Base-by-base conservation (phyloP, 1,140 invertebrate species). In the Meloidogyne floridensis region DNA sequence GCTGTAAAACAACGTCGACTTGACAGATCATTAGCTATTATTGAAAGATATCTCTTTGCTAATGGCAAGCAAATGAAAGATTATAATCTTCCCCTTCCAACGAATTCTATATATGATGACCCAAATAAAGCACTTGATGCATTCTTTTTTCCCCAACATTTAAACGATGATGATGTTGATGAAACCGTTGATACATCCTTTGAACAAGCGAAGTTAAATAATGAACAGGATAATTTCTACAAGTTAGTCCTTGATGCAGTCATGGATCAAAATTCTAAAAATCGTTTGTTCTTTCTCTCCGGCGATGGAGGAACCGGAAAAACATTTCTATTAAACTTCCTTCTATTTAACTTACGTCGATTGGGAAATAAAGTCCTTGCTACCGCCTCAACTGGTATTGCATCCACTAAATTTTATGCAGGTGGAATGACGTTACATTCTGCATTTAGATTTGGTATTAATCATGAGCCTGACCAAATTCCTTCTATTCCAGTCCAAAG, bases 101-200 rank as follows among this genome's bases (percentile, higher is more conserved):
- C 3, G 0, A 15, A 47, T 18, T 73, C 72, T 3, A 13, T 73
- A 11, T 0, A 15, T 13, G 18, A 73, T 73, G 18, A 73, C 5
- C 72, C 72, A 2, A 42, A 73, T 42, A 42, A 13, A 10, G 72
- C 42, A 0, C 2, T 73, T 73, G n/a, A 73, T 73, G 72, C 20
- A 73, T 73, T 73, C 51, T 73, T 73, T n/a, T 73, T 73, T 18
- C 72, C 72, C 43, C 72, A 73, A 15, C 11, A 73, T 18, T 3
- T 13, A 0, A n/a, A 73, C 18, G 72, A 73, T 73, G 72, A 73
- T 73, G 72, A 73, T 5, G 2, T 18, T 5, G 72, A 73, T 18
- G 72, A 4, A 0, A n/a, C 43, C 6, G 43, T 73, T 73, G 72
- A 73, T 51, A 73, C 72, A 2, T 13, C 11, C n/a, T 73, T 47